These are phyloP conservation scores for Osmerus mordax DNA, from an alignment of 2,113 vertebrate genomes.

Conservation along the genomic window DNA sequence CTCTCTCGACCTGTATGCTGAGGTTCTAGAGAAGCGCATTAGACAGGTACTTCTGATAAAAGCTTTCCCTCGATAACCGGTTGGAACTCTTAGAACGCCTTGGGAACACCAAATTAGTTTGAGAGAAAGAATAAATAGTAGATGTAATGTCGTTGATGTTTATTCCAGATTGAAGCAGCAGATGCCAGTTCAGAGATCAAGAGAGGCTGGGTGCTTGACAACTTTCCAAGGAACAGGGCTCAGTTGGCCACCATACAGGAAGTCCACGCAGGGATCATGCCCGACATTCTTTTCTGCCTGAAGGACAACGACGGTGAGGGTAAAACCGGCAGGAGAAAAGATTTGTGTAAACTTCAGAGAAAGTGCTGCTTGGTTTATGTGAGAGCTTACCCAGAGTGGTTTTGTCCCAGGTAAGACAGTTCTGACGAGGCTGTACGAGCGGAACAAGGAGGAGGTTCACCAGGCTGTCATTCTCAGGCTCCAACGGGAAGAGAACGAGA, in stretches of 20 bases:
- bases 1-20: slow-evolving; percentile 58
- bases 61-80: too few species aligned
- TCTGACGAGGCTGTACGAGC: slow-evolving; percentile 62
- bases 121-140: not conserved
- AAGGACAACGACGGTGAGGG: slow-evolving; percentile 70
- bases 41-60: slow-evolving; percentile 66
- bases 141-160: slow-evolving; percentile 47
- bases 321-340: slow-evolving; percentile 46
- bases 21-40: slow-evolving; percentile 68
- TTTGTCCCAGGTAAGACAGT: slow-evolving; percentile 51
- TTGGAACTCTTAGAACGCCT: too few species aligned
- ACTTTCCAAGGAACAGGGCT: slow-evolving; percentile 75
- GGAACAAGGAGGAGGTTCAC: slow-evolving; percentile 71
- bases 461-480: slow-evolving; percentile 64
- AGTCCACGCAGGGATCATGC: slow-evolving; percentile 63
- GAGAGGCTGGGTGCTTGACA: slow-evolving; percentile 90
- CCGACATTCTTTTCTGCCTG: slow-evolving; percentile 81
- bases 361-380: not conserved
- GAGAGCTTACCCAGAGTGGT: slow-evolving; percentile 59
- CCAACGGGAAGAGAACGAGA: slow-evolving; percentile 51
- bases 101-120: too few species aligned
- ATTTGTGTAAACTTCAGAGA: too few species aligned
- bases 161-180: slow-evolving; percentile 65
- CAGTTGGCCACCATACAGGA: slow-evolving; percentile 72
- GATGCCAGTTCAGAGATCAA: slow-evolving; percentile 61